Evolutionary conservation across 2,888 invertebrate species (phyloP).

Genomic region (Mycogona germanica): DNA sequence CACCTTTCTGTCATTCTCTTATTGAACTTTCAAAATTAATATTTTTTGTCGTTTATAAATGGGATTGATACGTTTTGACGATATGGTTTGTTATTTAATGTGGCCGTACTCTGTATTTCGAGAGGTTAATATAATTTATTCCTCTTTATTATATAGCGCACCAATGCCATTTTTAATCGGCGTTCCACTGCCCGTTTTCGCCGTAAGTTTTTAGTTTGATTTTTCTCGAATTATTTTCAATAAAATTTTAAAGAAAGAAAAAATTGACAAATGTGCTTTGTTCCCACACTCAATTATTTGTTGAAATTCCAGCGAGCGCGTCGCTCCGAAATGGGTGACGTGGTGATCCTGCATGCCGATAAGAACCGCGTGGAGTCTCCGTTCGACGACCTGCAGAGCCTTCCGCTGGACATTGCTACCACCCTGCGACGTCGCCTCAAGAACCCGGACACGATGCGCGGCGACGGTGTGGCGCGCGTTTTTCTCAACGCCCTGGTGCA

Average conservation of each 20-base stretch:
- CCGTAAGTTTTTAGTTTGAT: constrained; percentile 41
- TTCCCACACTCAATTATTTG: background rate
- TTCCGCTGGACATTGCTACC: constrained; percentile 53
- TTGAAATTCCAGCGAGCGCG: background rate
- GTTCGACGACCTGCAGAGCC: constrained; percentile 56
- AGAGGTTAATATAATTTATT: too few species aligned
- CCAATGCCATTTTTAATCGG: constrained; percentile 99
- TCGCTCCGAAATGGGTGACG: constrained; percentile 79
- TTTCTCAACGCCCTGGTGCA: constrained; percentile 84
- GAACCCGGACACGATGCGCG: constrained; percentile 59
- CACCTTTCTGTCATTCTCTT: too few species aligned
- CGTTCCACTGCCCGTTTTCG: constrained; percentile 71
- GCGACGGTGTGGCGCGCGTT: constrained; percentile 85
- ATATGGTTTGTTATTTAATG: background rate
- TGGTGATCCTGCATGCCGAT: constrained; percentile 89
- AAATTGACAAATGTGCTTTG: background rate
- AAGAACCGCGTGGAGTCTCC: constrained; percentile 71
- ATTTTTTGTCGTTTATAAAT: too few species aligned
- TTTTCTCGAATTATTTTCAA: background rate
- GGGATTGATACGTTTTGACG: too few species aligned
- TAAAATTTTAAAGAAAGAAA: background rate
- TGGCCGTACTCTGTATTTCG: constrained; percentile 2
- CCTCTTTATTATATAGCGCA: constrained; percentile 41
- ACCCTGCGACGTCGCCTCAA: constrained; percentile 62
- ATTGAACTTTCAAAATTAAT: too few species aligned